Base-by-base conservation (phyloP, 2,888 invertebrate genomes). In the Brachypalpus laphriformis region DNA sequence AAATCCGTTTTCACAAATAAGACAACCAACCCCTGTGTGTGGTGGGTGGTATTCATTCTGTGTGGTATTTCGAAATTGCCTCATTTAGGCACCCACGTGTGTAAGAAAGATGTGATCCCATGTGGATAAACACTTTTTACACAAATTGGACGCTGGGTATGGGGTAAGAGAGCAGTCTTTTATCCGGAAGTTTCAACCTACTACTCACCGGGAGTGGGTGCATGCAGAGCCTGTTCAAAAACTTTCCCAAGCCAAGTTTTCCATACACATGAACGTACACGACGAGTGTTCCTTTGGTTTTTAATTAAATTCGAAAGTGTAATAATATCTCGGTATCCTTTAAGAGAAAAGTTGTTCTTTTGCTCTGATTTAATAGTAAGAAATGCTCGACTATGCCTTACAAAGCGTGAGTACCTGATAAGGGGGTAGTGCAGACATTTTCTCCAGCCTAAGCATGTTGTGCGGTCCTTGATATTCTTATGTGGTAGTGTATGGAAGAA, bases 1-100 rank as follows among this genome's bases (percentile, higher is more conserved):
- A 85, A 85, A 85, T 85, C 85, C 71, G 75, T 85, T 85, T 83
- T 40, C 61, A 47, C 51, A 59, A 78, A 74, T 74, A 61, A 68
- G 78, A 34, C 59, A 59, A 37, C 51, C 66, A 45, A 37, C 51
- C 68, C 57, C 63, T 45, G 56, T 54, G 9, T 14, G 40, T 6
- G n/a, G 37, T 7, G 20, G 8, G 40, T 18, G 45, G 25, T 20
- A 18, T 22, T 37, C 16, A 61, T 18, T 22, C 11, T 4, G 1
- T 54, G 71, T 16, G 18, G 22, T 68, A 42, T 54, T 31, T 22
- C 28, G 42, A 47, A 42, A 54, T 56, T 65, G 71, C 65, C 57
- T 51, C 65, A 37, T 75, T 70, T 76, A 31, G 54, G 31, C 65
- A 63, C 56, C 56, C 75, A 65, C 57, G 20, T 66, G 14, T 40